Conservation (phyloP, 2,797 vertebrate species). For the Pangasius djambal region DNA sequence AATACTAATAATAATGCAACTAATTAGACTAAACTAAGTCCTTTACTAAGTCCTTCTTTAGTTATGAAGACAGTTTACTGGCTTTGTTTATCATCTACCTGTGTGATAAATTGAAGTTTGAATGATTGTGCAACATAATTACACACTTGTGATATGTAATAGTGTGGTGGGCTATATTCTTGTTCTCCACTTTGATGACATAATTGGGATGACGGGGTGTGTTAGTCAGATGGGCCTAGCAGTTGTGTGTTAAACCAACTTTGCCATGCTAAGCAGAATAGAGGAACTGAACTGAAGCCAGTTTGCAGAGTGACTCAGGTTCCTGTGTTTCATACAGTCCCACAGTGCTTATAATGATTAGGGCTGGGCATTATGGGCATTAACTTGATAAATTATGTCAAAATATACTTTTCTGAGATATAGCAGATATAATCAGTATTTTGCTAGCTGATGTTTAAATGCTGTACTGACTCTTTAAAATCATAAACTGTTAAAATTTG, state of each 20-base stretch:
- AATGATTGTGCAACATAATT: conserved; percentile 6
- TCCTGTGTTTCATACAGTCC: conserved; percentile 3
- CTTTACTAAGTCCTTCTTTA: background rate
- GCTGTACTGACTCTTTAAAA: background rate
- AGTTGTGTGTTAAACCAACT: conserved; percentile 28
- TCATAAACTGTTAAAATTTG: background rate
- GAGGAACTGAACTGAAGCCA: background rate
- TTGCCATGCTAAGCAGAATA: conserved; percentile 15
- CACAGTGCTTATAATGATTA: background rate
- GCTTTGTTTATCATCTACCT: background rate
- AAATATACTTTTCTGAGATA: background rate
- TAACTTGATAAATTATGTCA: background rate
- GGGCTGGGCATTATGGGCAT: background rate
- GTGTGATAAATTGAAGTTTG: conserved; percentile 21
- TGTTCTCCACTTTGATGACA: conserved; percentile 26
- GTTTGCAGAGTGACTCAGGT: conserved; percentile 8
- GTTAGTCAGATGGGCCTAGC: conserved; percentile 16
- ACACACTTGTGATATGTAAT: conserved; percentile 4
- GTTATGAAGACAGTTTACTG: background rate
- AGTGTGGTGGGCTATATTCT: conserved; percentile 19
- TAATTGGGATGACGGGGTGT: conserved; percentile 11
- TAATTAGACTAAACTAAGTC: background rate
- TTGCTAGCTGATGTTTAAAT: background rate
- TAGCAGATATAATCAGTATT: background rate
- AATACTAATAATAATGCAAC: background rate